Evolutionary conservation across 2,888 invertebrate species (phyloP).

Genomic region (Mellilla xanthometata): DNA sequence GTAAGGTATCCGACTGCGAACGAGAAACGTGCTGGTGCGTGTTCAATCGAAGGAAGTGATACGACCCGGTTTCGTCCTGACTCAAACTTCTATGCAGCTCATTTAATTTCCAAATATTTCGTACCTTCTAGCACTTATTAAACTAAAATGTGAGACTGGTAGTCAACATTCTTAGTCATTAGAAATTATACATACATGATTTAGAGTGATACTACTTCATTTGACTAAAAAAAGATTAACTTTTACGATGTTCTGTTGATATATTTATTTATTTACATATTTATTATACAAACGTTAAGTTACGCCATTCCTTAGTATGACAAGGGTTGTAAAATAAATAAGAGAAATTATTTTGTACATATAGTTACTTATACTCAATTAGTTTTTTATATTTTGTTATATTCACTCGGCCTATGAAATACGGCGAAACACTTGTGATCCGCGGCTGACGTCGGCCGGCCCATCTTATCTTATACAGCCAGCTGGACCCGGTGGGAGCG

Average conservation of each 20-base stretch:
- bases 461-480: background rate
- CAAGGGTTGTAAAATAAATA: conserved; percentile 70
- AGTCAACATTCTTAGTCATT: conserved; percentile 81
- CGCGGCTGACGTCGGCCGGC: background rate
- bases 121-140: conserved; percentile 78
- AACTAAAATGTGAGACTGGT: conserved; percentile 83
- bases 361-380: conserved; percentile 63
- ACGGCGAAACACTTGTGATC: conserved; percentile 45
- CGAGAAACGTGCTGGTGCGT: conserved; percentile 42
- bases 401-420: conserved; percentile 66
- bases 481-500: conserved; percentile 19
- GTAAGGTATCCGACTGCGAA: conserved; percentile 62
- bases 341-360: conserved; percentile 58
- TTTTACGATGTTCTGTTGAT: conserved; percentile 66
- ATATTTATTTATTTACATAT: conserved; percentile 64
- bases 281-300: conserved; percentile 58
- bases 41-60: conserved; percentile 49
- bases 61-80: conserved; percentile 73
- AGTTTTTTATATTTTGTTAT: conserved; percentile 54
- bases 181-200: conserved; percentile 76
- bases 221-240: conserved; percentile 61
- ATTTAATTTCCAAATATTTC: conserved; percentile 71
- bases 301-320: conserved; percentile 66
- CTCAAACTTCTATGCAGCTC: conserved; percentile 66
- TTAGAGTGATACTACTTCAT: conserved; percentile 71